Conservation (phyloP, 2,113 vertebrate genomes). For the Trematocara marginatum region DNA sequence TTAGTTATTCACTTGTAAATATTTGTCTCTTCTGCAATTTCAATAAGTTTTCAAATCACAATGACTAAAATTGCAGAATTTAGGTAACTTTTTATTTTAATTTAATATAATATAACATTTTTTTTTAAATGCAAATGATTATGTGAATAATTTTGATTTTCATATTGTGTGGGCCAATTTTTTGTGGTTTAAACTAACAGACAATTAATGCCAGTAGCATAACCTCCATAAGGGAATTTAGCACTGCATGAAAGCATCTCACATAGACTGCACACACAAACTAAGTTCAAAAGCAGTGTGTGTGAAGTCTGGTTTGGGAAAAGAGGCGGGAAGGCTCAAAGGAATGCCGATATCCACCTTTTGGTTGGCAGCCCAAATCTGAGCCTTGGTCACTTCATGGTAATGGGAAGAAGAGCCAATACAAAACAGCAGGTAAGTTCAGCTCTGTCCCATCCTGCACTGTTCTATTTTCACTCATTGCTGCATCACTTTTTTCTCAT, state of each 20-base stretch:
- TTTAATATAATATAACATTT: neutral
- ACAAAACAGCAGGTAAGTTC: conserved; percentile 47
- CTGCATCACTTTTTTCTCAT: neutral
- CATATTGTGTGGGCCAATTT: neutral
- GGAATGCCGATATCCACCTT: conserved; percentile 61
- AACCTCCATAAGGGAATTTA: conserved; percentile 2
- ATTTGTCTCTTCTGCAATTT: neutral
- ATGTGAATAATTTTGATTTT: neutral
- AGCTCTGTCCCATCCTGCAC: neutral
- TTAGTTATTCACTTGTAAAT: neutral
- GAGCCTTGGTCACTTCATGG: conserved; percentile 36
- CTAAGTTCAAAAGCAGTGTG: conserved; percentile 33
- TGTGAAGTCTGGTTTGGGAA: conserved; percentile 38
- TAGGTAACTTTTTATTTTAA: neutral
- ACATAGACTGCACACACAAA: neutral
- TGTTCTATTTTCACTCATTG: neutral
- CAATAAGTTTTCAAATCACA: neutral
- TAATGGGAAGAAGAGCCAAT: conserved; percentile 46
- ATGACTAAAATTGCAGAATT: neutral
- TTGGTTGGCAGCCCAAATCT: conserved; percentile 49
- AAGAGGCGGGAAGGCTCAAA: conserved; percentile 24
- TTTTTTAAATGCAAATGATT: neutral
- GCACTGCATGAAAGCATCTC: conserved; percentile 1
- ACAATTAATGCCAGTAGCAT: conserved; percentile 12
- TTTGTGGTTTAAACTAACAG: neutral